Conservation (phyloP, 2,797 vertebrate genomes). For the Hafferia zeledoni region DNA sequence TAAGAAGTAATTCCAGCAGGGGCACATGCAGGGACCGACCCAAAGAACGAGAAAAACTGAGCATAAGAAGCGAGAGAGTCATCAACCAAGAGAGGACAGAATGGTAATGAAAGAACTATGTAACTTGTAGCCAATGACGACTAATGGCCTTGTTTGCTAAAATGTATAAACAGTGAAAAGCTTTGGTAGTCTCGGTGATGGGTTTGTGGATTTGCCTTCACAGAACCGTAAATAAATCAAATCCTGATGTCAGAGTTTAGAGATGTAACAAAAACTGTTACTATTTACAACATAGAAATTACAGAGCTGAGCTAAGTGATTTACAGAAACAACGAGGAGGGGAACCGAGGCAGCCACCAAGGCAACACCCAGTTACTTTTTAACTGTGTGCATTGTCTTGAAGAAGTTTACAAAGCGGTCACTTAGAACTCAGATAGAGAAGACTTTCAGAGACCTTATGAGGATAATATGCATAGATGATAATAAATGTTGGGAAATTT, state of each 20-base stretch:
- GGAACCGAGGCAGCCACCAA: not conserved
- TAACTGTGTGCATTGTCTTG: not conserved
- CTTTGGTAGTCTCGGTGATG: not conserved
- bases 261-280: no score
- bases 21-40: not conserved
- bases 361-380: not conserved
- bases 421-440: not conserved
- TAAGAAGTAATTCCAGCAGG: not conserved
- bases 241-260: no score
- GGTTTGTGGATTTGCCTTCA: not conserved
- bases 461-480: no score
- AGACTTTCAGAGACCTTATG: not conserved
- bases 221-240: not conserved
- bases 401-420: not conserved
- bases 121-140: not conserved
- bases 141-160: not conserved
- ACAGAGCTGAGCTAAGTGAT: no score
- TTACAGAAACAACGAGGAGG: no score
- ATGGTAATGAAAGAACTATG: not conserved
- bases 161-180: not conserved
- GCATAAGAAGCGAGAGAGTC: not conserved
- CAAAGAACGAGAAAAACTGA: not conserved
- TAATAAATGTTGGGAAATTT: not conserved
- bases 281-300: no score
- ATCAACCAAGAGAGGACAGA: accelerated